Conservation (phyloP, 2,888 invertebrate genomes). For the Thumatha senex region DNA sequence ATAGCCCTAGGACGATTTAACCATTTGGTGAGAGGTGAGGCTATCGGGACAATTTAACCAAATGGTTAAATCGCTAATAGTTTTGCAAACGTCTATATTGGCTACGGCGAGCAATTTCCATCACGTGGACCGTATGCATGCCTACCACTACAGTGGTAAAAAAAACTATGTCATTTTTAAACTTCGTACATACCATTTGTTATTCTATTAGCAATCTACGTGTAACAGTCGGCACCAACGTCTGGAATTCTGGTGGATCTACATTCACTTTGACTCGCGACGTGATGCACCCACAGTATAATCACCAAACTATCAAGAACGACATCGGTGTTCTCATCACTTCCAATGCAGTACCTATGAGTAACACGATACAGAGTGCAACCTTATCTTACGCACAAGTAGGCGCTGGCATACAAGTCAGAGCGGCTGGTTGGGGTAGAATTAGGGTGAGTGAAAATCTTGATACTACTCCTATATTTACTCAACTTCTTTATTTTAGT, state of each 20-base stretch:
- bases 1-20: no score
- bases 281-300: constrained; percentile 60
- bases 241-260: constrained; percentile 55
- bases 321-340: constrained; percentile 60
- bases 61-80: no score
- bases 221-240: constrained; percentile 58
- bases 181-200: no score
- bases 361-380: constrained; percentile 29
- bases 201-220: constrained; percentile 19
- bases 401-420: constrained; percentile 30
- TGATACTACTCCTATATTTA: not conserved
- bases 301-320: constrained; percentile 53
- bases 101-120: no score
- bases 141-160: no score
- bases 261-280: constrained; percentile 46
- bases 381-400: constrained; percentile 35
- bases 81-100: no score
- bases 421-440: constrained; percentile 64
- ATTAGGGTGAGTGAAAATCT: constrained; percentile 44
- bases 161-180: no score
- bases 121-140: no score
- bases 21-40: no score
- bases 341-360: constrained; percentile 20
- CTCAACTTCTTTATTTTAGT: not conserved
- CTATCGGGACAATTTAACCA: no score